Base-by-base conservation (phyloP, 2,888 invertebrate genomes). In the Aphrophora alni region DNA sequence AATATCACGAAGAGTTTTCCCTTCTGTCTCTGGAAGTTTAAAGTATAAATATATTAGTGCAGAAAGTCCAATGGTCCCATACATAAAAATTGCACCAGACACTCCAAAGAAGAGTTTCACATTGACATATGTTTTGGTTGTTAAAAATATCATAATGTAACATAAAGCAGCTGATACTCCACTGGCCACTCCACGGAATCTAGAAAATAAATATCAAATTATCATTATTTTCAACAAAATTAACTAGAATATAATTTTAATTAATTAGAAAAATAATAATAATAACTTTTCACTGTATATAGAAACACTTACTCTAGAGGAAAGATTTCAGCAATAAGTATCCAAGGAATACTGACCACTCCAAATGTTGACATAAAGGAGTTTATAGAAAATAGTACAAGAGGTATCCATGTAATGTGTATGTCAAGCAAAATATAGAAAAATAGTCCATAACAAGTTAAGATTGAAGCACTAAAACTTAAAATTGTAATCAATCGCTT, bases 361-460 rank as follows among this genome's bases (percentile, higher is more conserved):
- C 90, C 88, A 17, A 87, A 81, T 1, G 90, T 82, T 0, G 90
- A 90, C 73, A 89, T 89, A 86, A 90, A 88, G 1, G 89, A 89
- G 68, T 89, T 87, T 73, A 90, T 89, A 33, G 90, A 87, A 86
- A 91, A 91, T 85, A 90, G 89, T 0, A 89, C 88, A 86, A 90
- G 87, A 0, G 73, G 78, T n/a, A 78, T 21, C 78, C 78, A 78
- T 51, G 78, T 38, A 38, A 51, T 17, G 51, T 26, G 5, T 1
- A 21, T 21, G 21, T 21, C 21, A 21, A 59, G 21, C 4, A 21
- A 5, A 14, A 12, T 21, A 59, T 59, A 59, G 2, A 59, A 21
- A 2, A n/a, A 3, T 59, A 59, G 21, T 59, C 59, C 59, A 59
- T 21, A 59, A 21, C 59, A 59, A 59, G 59, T 59, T 59, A 59